Percentiles rank a stretch among this genome's conserved stretches.
These are phyloP conservation scores for Kryptopterus vitreolus DNA, from an alignment of 2,797 vertebrate species.

Conservation along the genomic window DNA sequence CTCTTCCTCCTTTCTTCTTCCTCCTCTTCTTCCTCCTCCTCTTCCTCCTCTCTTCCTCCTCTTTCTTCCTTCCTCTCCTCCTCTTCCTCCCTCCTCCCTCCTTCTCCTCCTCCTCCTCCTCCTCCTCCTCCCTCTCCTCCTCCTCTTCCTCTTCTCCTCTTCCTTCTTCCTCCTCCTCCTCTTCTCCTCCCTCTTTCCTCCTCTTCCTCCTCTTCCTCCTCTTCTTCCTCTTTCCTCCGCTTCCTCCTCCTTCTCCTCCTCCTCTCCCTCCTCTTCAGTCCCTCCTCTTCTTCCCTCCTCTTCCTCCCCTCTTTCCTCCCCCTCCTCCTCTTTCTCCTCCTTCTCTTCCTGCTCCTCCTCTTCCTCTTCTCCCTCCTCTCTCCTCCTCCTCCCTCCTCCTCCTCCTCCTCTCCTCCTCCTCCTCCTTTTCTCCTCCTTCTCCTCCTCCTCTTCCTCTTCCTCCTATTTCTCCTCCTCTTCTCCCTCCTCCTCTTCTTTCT, in stretches of 20 bases:
- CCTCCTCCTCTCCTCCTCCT: not conserved
- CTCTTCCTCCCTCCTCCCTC: not conserved
- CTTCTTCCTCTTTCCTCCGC: too few relatives aligned
- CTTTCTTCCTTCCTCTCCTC: too few relatives aligned
- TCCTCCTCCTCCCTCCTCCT: not conserved
- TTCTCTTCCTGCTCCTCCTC: not conserved
- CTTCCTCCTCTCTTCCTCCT: not conserved
- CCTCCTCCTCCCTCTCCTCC: not conserved
- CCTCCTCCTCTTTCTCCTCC: not conserved
- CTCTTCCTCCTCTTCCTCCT: not conserved
- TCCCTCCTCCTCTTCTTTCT: not conserved
- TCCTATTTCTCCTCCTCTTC: not conserved
- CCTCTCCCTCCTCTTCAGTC: not conserved
- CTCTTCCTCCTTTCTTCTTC: too few relatives aligned
- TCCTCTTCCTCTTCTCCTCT: too few relatives aligned
- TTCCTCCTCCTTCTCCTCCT: too few relatives aligned
- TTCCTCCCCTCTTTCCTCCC: not conserved
- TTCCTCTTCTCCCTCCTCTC: not conserved
- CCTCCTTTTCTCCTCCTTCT: too few relatives aligned
- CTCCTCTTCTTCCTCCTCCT: not conserved
- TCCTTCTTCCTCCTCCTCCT: not conserved
- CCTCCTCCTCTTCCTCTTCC: not conserved
- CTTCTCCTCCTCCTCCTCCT: not conserved
- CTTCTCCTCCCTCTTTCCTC: not conserved
- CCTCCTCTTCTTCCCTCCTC: not conserved